Percentiles rank a stretch among this genome's conserved stretches.
These are phyloP conservation scores for Etia nguti DNA, from an alignment of 2,113 vertebrate genomes.

Conservation along the genomic window DNA sequence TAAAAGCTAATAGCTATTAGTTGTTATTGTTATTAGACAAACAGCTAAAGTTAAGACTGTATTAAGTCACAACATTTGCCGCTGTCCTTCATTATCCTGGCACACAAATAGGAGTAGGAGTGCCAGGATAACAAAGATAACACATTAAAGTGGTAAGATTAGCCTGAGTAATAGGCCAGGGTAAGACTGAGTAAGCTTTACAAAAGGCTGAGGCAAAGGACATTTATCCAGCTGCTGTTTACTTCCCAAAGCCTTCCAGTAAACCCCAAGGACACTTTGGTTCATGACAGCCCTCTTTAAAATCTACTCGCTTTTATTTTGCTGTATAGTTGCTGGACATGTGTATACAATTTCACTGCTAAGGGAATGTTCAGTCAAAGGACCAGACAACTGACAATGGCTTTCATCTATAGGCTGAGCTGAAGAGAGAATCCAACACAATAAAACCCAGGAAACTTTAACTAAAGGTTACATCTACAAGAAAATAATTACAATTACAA, in stretches of 20 bases:
- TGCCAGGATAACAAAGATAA: neutral
- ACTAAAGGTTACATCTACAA: neutral
- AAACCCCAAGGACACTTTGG: neutral
- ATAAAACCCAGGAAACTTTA: neutral
- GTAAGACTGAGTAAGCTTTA: neutral
- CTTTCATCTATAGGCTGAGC: fast-evolving
- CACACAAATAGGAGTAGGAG: neutral
- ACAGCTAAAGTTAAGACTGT: neutral
- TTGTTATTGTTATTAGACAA: neutral
- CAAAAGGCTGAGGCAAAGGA: neutral
- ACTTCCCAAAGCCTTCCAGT: neutral
- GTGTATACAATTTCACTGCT: neutral
- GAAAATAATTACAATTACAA: neutral
- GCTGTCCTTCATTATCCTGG: neutral
- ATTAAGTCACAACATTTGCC: neutral
- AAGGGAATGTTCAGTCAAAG: neutral
- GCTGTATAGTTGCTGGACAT: fast-evolving
- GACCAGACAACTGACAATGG: neutral
- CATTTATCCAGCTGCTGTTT: neutral
- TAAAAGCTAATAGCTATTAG: neutral
- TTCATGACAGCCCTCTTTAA: neutral
- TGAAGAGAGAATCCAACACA: neutral
- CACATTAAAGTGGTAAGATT: neutral
- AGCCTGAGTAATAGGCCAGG: neutral
- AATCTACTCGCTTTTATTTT: neutral